phyloP scores from a whole-genome alignment of 2,113 vertebrate species.

The Neodontobutis hainanensis region DNA sequence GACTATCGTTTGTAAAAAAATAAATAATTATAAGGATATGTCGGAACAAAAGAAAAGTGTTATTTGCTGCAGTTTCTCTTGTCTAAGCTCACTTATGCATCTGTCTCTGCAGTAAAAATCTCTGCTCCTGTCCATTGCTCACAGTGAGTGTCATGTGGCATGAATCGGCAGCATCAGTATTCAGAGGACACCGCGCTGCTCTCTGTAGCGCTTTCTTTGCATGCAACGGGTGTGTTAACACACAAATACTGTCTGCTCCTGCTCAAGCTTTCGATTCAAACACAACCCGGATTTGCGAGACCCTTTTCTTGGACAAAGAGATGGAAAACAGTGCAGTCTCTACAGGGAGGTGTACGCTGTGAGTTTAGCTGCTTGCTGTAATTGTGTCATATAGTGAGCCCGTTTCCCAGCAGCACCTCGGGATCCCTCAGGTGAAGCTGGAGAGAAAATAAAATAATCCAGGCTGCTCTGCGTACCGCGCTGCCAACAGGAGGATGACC shows the following conservation, averaged over 20 bases:
- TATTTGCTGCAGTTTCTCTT: not conserved
- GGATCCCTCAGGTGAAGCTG: slow-evolving; percentile 38
- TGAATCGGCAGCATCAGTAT: not conserved
- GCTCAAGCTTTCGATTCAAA: slow-evolving; percentile 1
- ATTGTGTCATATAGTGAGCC: slow-evolving; percentile 28
- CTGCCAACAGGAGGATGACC: slow-evolving; percentile 28
- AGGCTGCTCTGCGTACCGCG: slow-evolving; percentile 14
- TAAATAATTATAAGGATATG: not conserved
- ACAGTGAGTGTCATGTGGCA: not conserved
- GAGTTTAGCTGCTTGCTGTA: slow-evolving; percentile 25
- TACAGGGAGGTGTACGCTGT: slow-evolving; percentile 2
- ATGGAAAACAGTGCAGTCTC: slow-evolving; percentile 9
- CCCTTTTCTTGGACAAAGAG: not conserved
- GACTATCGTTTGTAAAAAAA: no score
- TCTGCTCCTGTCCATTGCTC: slow-evolving; percentile 10
- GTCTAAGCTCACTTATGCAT: not conserved
- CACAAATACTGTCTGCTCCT: not conserved
- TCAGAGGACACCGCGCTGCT: not conserved
- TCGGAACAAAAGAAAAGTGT: slow-evolving; percentile 2
- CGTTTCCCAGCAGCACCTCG: slow-evolving; percentile 21
- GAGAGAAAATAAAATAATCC: slow-evolving; percentile 33
- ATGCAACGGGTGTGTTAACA: slow-evolving; percentile 3
- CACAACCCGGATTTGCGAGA: not conserved
- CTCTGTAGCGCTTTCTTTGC: slow-evolving; percentile 10
- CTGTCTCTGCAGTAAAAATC: slow-evolving; percentile 4